Base-by-base conservation (phyloP, 2,797 vertebrate species). In the Hylomyscus alleni region DNA sequence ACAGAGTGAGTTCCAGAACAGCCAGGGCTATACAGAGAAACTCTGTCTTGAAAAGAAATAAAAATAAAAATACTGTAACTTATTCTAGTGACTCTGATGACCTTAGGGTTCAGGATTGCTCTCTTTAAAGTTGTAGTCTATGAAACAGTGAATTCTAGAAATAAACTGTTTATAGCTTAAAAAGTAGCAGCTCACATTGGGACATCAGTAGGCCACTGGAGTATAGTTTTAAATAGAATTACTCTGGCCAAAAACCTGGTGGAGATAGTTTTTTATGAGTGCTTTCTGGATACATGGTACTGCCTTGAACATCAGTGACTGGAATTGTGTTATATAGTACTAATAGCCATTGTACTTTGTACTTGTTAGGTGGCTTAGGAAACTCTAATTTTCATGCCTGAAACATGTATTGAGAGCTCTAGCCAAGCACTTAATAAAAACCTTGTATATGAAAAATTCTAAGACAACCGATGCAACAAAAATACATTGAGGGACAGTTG, bases 121-220 rank as follows among this genome's bases (percentile, higher is more conserved):
- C 94, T 96, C 31, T 92, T 97, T 97, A 95, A 95, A 97, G 92
- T 94, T 92, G n/a, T 34, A 54, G 54, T 69, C n/a, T 65, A 86
- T 69, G 58, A 90, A 97, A 97, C 10, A 65, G 80, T 90, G 77
- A 95, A 91, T 90, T 58, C 75, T 84, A 77, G 50, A 90, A 78
- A 89, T 92, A 94, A 97, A 12, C 92, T 95, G 44, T 95, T 97
- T 94, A 95, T 81, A 76, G 82, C 81, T 93, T 93, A 67, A 83
- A 91, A 95, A 62, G n/a, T 52, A 94, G 62, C 44, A 89, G 62
- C 52, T 96, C 52, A 95, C 52, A 60, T 15, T 82, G 67, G 34
- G 24, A 34, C 40, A 87, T 87, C 52, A 86, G 44, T 62, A 83
- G 44, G 56, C 56, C 22, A 50, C 19, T 58, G 20, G 24, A 50